Conservation (phyloP, 2,797 vertebrate genomes). For the Sebastes steindachneri region DNA sequence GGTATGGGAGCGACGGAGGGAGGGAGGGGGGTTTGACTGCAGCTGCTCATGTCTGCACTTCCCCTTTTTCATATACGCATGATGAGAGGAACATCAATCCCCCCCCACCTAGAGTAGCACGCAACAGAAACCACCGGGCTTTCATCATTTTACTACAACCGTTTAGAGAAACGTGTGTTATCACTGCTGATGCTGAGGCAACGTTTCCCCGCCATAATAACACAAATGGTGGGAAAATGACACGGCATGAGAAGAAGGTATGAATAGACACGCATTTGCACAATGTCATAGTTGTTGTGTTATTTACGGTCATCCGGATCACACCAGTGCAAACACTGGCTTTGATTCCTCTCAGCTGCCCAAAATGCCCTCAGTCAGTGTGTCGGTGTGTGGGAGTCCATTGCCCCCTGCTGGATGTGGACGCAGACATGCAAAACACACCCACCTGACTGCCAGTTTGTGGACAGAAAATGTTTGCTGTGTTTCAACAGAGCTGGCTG, state of each 20-base stretch:
- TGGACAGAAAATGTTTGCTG: conserved; percentile 27
- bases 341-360: conserved; percentile 23
- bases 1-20: neutral
- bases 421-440: conserved; percentile 2
- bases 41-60: conserved; percentile 62
- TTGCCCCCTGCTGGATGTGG: conserved; percentile 76
- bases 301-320: conserved; percentile 40
- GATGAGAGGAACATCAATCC: conserved; percentile 25
- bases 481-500: conserved; percentile 24
- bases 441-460: conserved; percentile 2
- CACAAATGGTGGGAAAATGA: neutral
- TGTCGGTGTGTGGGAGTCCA: conserved; percentile 37
- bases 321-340: conserved; percentile 16
- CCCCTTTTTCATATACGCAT: conserved; percentile 33
- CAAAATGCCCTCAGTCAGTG: conserved; percentile 33
- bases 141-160: conserved; percentile 32
- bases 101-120: conserved; percentile 14
- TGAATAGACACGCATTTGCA: neutral
- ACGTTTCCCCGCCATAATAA: conserved; percentile 28
- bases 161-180: conserved; percentile 1
- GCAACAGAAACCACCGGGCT: conserved; percentile 16
- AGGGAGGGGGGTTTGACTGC: conserved; percentile 22
- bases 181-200: neutral
- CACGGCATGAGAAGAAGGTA: neutral
- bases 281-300: neutral